Conservation (phyloP, 2,797 vertebrate genomes). For the Cyprinodon diabolis region DNA sequence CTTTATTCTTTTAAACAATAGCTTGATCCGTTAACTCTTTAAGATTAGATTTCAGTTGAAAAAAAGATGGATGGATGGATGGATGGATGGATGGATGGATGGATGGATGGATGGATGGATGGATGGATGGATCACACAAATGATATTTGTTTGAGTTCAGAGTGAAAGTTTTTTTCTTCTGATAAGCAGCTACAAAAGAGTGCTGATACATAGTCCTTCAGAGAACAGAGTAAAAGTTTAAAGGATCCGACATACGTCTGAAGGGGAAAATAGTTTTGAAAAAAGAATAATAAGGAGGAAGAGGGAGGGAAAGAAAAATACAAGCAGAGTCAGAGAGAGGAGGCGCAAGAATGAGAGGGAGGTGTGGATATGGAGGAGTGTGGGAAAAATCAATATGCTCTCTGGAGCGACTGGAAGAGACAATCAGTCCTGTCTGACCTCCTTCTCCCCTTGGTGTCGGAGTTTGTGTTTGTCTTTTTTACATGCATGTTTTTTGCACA, state of each 20-base stretch:
- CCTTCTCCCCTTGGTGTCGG: conserved; percentile 64
- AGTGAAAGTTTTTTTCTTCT: conserved; percentile 3
- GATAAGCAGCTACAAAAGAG: conserved; percentile 1
- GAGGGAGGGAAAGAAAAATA: conserved; percentile 58
- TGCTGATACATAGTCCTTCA: conserved; percentile 17
- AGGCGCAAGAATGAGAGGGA: conserved; percentile 58
- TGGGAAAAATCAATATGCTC: conserved; percentile 83
- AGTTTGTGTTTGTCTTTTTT: conserved; percentile 34
- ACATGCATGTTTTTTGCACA: conserved; percentile 22
- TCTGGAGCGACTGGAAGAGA: conserved; percentile 76
- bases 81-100: neutral
- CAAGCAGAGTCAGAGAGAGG: conserved; percentile 46
- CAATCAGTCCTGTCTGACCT: conserved; percentile 79
- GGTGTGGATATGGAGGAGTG: conserved; percentile 72
- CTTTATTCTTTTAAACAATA: neutral
- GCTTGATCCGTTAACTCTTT: neutral
- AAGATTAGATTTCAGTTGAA: neutral
- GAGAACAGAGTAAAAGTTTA: conserved; percentile 9
- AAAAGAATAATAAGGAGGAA: conserved; percentile 31
- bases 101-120: neutral
- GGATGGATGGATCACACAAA: conserved; percentile 7
- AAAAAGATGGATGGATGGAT: neutral
- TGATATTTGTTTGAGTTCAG: conserved; percentile 29
- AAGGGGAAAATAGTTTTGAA: conserved; percentile 28
- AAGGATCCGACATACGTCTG: conserved; percentile 20